Evolutionary conservation across 2,113 vertebrate genomes (phyloP).

Genomic region (Cephalopterus ornatus): DNA sequence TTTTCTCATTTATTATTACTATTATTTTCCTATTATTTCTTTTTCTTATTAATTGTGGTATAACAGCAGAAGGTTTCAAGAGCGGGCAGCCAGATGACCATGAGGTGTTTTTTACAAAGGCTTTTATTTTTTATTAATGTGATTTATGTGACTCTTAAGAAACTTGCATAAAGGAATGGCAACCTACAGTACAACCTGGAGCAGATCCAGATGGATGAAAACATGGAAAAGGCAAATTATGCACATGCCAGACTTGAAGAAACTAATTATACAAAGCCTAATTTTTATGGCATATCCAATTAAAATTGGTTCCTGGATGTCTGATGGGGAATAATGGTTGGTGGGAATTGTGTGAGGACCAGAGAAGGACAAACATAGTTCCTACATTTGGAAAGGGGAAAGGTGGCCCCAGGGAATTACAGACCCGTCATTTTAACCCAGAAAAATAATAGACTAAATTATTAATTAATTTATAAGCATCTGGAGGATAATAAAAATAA

Average conservation of each 20-base stretch:
- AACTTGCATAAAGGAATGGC: neutral
- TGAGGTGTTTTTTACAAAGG: neutral
- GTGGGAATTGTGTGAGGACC: neutral
- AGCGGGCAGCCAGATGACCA: neutral
- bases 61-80: neutral
- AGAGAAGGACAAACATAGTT: neutral
- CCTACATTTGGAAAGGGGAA: neutral
- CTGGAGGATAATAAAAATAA: slow-evolving; percentile 21
- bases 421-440: neutral
- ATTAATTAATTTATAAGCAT: neutral
- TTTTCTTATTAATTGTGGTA: neutral
- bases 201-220: neutral
- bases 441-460: neutral
- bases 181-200: neutral
- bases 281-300: neutral
- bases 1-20: neutral
- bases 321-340: neutral
- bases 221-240: neutral
- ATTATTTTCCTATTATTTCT: neutral
- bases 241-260: neutral
- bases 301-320: neutral
- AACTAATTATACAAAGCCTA: neutral
- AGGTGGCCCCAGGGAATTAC: neutral
- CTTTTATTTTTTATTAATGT: neutral
- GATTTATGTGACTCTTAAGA: neutral